Base-by-base conservation (phyloP, 2,888 invertebrate genomes). In the Cenopis cana region DNA sequence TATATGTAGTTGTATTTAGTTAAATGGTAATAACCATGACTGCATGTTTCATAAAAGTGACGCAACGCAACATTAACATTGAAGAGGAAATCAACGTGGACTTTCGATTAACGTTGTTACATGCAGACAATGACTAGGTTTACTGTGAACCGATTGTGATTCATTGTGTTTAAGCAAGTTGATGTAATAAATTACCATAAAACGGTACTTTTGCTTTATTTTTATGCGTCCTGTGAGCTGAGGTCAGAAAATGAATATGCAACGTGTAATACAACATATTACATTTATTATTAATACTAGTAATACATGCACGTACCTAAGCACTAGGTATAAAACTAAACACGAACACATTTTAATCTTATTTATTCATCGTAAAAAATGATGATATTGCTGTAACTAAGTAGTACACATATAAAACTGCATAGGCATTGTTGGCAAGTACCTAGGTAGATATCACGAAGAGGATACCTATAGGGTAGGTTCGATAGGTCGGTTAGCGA, bases 1-100 rank as follows among this genome's bases (percentile, higher is more conserved):
- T 54, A 85, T 80, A 12, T 93, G 93, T 78, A 90, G 86, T 74
- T 93, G 93, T 73, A 80, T 91, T 52, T 93, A n/a, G n/a, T n/a
- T n/a, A 85, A 83, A 59, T 72, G 18, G 17, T 24, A 67, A 29
- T 33, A n/a, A 55, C 17, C 38, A 50, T 36, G 49, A 61, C 62
- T 33, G 55, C 41, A 49, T 36, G 52, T 36, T 46, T 61, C 50
- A 67, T 36, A 18, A 62, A 46, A 56, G 56, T 66, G 56, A 56
- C 14, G 64, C 52, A 59, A 56, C 14, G 64, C 52, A 59, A 52
- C 50, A 33, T 41, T 33, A 57, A 49, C 24, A 18, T 64, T 14
- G 17, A 46, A 66, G 38, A 62, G 52, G 36, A 62, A 36, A 18
- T 17, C 49, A 33, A 29, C 17, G 29, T 33, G 18, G n/a, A 54